Conservation (phyloP, 2,888 invertebrate species). For the Drosophila percnosoma region DNA sequence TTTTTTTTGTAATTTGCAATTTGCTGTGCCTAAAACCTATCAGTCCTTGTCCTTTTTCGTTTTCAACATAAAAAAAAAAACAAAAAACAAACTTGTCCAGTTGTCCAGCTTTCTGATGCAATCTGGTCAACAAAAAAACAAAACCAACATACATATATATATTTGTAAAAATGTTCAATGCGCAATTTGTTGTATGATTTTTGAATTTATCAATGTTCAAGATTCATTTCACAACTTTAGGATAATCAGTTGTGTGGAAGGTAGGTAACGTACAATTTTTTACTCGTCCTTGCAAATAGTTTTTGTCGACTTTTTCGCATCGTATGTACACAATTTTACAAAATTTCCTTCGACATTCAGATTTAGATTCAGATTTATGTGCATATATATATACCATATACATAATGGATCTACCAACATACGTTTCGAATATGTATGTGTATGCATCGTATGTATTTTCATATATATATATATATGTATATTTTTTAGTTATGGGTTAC, state of each 20-base stretch:
- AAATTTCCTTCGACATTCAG: slow-evolving; percentile 1
- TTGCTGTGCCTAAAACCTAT: slow-evolving; percentile 54
- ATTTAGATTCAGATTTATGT: slow-evolving; percentile 14
- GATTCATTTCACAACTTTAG: not conserved
- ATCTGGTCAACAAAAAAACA: slow-evolving; percentile 9
- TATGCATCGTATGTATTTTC: slow-evolving; percentile 2
- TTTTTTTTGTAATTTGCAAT: slow-evolving; percentile 7
- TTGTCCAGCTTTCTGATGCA: not conserved
- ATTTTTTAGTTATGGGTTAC: slow-evolving; percentile 3
- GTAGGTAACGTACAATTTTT: slow-evolving; percentile 11
- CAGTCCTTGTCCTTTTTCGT: slow-evolving; percentile 58
- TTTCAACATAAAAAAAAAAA: slow-evolving; percentile 16
- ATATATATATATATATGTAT: slow-evolving; percentile 5
- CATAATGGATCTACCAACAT: not conserved
- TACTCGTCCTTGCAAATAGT: not conserved
- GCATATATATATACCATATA: slow-evolving; percentile 5
- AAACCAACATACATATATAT: slow-evolving; percentile 16
- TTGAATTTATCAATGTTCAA: slow-evolving; percentile 2
- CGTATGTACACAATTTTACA: slow-evolving; percentile 37
- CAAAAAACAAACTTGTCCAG: slow-evolving; percentile 7
- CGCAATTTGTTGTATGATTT: slow-evolving; percentile 19
- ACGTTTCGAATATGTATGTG: not conserved
- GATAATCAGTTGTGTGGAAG: slow-evolving; percentile 1
- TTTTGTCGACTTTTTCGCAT: slow-evolving; percentile 13
- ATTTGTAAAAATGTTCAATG: slow-evolving; percentile 12